Evolutionary conservation across 2,113 vertebrate genomes (phyloP).

Genomic region (Scolopax mira): DNA sequence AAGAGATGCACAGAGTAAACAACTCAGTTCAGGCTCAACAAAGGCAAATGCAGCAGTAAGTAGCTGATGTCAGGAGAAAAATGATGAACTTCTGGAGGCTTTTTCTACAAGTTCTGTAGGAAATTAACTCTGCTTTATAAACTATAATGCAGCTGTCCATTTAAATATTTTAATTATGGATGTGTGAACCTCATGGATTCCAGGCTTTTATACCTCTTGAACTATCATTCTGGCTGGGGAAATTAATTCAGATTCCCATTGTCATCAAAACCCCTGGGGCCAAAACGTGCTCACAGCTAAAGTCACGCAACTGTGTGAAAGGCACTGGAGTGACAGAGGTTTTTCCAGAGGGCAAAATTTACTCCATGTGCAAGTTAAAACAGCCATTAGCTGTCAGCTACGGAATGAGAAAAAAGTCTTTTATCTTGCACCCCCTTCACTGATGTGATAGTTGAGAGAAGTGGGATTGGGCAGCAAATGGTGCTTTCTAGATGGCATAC

Average conservation of each 20-base stretch:
- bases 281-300: background rate
- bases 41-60: background rate
- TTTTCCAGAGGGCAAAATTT: background rate
- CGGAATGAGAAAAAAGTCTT: background rate
- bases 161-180: slow-evolving; percentile 12
- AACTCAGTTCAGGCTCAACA: background rate
- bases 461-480: background rate
- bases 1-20: background rate
- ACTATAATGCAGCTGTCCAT: background rate
- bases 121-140: background rate
- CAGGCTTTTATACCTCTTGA: slow-evolving; percentile 12
- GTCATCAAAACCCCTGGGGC: background rate
- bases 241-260: slow-evolving; percentile 12
- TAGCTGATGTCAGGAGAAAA: background rate
- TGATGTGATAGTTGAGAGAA: background rate
- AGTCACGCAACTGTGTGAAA: background rate
- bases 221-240: background rate
- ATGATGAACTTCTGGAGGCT: background rate
- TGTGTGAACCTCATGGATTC: background rate
- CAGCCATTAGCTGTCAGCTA: background rate
- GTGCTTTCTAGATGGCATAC: background rate
- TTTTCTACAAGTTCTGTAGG: background rate
- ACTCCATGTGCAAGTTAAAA: background rate
- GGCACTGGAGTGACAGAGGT: background rate
- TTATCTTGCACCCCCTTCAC: background rate